Base-by-base conservation (phyloP, 2,888 invertebrate species). In the Agrenia bidenticulata region DNA sequence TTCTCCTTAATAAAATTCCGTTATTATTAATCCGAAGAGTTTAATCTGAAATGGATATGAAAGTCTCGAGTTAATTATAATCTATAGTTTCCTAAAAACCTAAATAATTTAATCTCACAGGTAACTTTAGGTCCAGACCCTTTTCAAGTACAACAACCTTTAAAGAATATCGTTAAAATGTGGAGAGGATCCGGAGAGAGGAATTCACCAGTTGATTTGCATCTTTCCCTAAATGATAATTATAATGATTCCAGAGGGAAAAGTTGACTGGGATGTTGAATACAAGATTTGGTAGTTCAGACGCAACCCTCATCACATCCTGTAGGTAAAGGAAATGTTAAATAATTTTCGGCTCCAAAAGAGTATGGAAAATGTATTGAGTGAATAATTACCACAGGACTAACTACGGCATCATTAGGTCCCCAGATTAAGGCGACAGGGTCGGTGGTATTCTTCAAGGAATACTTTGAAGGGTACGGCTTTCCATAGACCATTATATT, bases 181-280 rank as follows among this genome's bases (percentile, higher is more conserved):
- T 11, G 5, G 32, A 32, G 2, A 73, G 64, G 41, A 74, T 41
- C n/a, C 73, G 69, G 15, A 77, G 59, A 27, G 81, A 75, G 27
- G 77, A 62, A 71, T 81, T 82, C 24, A 81, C 78, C 2, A 77
- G 63, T 26, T 67, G 57, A 17, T 78, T 75, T 15, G 80, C 79
- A 67, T 82, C 79, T 61, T 77, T 74, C 2, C 78, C 81, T 79
- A 81, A 81, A n/a, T 81, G 77, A 65, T 81, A 82, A 73, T 82
- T 82, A 21, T 82, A 73, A 73, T 82, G 82, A 70, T 81, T 79
- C 77, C 79, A 81, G 7, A 68, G 32, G 1, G 73, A 65, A 64
- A 70, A 73, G 21, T 73, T 70, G 15, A 77, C 75, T 37, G 70
- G 67, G 17, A 62, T 39, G 63, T 75, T 71, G 39, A 67, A 57